Evolutionary conservation across 2,888 invertebrate genomes (phyloP).

Genomic region (Diarsia mendica): DNA sequence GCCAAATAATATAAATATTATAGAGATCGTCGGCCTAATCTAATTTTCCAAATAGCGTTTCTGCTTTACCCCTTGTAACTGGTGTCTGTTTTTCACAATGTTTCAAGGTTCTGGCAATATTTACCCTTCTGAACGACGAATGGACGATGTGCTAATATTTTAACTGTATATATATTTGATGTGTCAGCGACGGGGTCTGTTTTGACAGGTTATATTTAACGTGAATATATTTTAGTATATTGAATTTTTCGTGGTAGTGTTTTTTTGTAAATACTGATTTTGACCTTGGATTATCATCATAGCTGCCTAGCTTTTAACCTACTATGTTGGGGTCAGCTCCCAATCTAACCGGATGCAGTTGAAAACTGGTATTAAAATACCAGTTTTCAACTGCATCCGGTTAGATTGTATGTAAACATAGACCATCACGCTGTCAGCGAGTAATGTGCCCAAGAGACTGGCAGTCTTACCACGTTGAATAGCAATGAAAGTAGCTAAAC

Average conservation of each 20-base stretch:
- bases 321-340: background rate
- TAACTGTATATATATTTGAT: slow-evolving; percentile 24
- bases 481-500: background rate
- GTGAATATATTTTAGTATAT: background rate
- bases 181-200: slow-evolving; percentile 10
- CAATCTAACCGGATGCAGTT: background rate
- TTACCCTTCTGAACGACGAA: slow-evolving; percentile 15
- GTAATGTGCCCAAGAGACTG: background rate
- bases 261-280: too few relatives aligned
- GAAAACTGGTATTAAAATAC: background rate
- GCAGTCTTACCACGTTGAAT: background rate
- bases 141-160: slow-evolving; percentile 42
- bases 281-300: background rate
- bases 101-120: slow-evolving; percentile 24
- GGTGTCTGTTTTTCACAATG: slow-evolving; percentile 38
- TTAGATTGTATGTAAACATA: too few relatives aligned
- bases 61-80: slow-evolving; percentile 7
- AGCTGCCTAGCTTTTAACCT: rapidly evolving
- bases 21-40: slow-evolving; percentile 7
- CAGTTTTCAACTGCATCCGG: too few relatives aligned
- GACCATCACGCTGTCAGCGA: background rate
- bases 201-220: slow-evolving; percentile 16
- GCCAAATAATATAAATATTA: background rate
- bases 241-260: background rate
- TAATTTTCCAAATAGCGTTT: slow-evolving; percentile 31